Evolutionary conservation across 2,113 vertebrate species (phyloP).

Genomic region (Paracyprichromis sp.): DNA sequence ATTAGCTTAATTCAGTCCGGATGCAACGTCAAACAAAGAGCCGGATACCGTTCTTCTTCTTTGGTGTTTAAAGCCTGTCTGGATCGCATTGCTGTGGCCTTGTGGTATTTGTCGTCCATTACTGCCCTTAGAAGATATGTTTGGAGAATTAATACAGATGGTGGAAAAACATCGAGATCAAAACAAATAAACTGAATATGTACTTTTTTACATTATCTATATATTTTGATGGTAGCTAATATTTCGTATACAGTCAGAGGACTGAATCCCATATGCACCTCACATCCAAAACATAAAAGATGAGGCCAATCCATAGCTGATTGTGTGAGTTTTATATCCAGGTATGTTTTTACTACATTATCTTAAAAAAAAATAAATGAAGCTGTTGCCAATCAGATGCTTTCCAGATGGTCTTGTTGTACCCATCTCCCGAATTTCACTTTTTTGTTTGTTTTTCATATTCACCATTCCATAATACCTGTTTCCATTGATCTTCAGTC

Average conservation of each 20-base stretch:
- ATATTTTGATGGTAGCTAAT: background rate
- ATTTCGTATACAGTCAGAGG: background rate
- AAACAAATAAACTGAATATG: background rate
- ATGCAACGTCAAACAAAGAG: constrained; percentile 25
- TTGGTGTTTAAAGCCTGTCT: background rate
- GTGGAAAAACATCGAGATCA: background rate
- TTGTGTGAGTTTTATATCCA: background rate
- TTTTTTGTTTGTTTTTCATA: background rate
- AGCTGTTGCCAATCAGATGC: background rate
- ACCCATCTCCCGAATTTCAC: background rate
- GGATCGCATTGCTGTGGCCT: background rate
- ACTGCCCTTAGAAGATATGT: background rate
- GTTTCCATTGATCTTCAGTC: background rate
- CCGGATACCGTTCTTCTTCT: background rate
- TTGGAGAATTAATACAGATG: background rate
- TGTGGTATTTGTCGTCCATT: background rate
- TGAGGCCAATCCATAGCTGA: background rate
- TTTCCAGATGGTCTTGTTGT: background rate
- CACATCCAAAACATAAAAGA: background rate
- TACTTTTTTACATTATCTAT: background rate
- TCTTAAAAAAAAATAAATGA: background rate
- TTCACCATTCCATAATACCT: background rate
- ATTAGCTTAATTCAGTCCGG: constrained; percentile 39
- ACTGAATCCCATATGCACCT: background rate
- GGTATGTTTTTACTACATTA: background rate